These are phyloP conservation scores for Cheilosia urbana DNA, from an alignment of 2,888 invertebrate species.

Conservation along the genomic window DNA sequence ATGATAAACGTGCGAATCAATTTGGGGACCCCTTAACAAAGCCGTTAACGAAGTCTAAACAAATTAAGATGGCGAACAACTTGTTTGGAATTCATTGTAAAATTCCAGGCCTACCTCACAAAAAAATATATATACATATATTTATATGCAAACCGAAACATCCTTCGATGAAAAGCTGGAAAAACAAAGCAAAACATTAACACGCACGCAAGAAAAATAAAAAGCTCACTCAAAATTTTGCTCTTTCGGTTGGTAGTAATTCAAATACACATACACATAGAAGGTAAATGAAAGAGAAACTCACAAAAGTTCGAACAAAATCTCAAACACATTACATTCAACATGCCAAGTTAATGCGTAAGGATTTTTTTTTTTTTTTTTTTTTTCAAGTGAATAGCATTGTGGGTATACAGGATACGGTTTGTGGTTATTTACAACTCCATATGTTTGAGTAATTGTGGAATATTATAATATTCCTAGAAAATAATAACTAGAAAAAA, in stretches of 20 bases:
- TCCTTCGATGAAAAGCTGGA: neutral
- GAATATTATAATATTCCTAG: constrained; percentile 36
- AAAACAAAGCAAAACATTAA: constrained; percentile 1
- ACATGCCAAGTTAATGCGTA: neutral
- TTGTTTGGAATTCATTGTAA: too few relatives aligned
- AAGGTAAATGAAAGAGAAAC: constrained; percentile 12
- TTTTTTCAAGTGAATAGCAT: constrained; percentile 13
- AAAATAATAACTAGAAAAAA: neutral
- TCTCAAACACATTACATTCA: neutral
- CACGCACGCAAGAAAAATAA: neutral
- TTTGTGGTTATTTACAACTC: constrained; percentile 50
- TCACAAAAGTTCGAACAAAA: neutral
- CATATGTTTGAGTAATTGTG: constrained; percentile 46
- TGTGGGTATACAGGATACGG: constrained; percentile 39
- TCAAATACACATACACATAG: constrained; percentile 3
- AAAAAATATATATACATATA: too few relatives aligned
- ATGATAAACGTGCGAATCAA: too few relatives aligned
- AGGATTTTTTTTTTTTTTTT: neutral
- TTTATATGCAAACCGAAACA: neutral
- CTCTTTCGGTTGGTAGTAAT: constrained; percentile 1
- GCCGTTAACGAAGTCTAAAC: too few relatives aligned
- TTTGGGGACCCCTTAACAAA: too few relatives aligned
- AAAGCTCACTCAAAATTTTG: constrained; percentile 18
- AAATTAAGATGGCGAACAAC: too few relatives aligned
- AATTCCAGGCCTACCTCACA: too few relatives aligned